Conservation (phyloP, 2,113 vertebrate species). For the Silurus asotus region DNA sequence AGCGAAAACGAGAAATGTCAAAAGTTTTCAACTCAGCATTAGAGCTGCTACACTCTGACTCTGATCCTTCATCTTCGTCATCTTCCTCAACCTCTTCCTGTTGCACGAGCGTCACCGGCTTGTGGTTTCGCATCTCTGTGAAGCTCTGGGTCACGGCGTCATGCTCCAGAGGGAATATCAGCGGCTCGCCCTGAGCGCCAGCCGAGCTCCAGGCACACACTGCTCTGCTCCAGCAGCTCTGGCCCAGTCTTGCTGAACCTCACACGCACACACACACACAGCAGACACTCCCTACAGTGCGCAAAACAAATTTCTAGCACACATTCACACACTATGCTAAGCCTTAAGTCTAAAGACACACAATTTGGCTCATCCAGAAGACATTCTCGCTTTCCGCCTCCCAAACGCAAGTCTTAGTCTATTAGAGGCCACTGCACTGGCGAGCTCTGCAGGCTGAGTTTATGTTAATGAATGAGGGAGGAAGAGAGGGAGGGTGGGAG, state of each 20-base stretch:
- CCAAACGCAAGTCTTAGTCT: not conserved
- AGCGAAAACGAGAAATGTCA: conserved; percentile 92
- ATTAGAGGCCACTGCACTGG: conserved; percentile 34
- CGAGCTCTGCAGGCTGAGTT: conserved; percentile 68
- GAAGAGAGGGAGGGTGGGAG: conserved; percentile 15
- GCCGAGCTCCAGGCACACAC: conserved; percentile 52
- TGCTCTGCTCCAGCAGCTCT: conserved; percentile 61
- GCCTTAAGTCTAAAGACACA: not conserved
- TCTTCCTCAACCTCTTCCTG: conserved; percentile 67
- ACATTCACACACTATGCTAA: not conserved
- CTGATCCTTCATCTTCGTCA: conserved; percentile 53
- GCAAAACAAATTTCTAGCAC: conserved; percentile 50
- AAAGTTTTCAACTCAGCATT: conserved; percentile 71
- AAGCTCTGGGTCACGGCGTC: conserved; percentile 52
- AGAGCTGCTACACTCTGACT: conserved; percentile 26
- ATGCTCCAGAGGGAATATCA: conserved; percentile 48
- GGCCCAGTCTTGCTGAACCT: conserved; percentile 49
- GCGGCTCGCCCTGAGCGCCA: conserved; percentile 47
- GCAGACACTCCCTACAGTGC: conserved; percentile 67
- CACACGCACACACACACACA: conserved; percentile 57
- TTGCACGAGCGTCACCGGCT: conserved; percentile 71
- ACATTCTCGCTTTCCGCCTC: not conserved
- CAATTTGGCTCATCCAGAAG: not conserved
- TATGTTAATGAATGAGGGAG: conserved; percentile 31
- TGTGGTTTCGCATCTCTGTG: conserved; percentile 56